A percentile compares a stretch with the other conserved stretches of the same genome.
Conservation (phyloP, 2,797 vertebrate species). For the Galagoides demidoff region DNA sequence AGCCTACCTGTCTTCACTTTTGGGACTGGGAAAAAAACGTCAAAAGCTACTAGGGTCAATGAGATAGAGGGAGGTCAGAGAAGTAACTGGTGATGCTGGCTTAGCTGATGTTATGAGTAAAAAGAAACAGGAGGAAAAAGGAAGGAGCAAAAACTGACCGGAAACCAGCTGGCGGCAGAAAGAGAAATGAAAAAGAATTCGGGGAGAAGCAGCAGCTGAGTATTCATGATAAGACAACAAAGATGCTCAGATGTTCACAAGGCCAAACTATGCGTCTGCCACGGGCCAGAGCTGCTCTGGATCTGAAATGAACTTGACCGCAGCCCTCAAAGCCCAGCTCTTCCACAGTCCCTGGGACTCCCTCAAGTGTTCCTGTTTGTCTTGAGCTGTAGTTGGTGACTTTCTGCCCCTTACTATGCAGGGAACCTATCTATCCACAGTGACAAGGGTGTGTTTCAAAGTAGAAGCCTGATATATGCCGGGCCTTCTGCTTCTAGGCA, state of each 20-base stretch:
- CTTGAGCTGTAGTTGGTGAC: neutral
- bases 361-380: neutral
- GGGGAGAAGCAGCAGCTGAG: neutral
- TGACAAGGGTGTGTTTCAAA: neutral
- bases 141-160: neutral
- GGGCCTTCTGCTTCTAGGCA: neutral
- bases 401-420: neutral
- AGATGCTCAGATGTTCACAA: rapidly evolving
- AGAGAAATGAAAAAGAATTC: neutral
- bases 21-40: neutral
- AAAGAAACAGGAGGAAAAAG: neutral
- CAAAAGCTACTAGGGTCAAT: neutral
- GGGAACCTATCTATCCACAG: neutral
- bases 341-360: neutral
- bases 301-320: neutral
- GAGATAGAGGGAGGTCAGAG: neutral
- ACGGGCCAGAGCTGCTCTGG: neutral
- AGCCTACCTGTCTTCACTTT: neutral
- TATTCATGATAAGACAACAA: neutral
- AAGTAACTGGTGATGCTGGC: neutral
- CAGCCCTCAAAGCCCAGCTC: neutral
- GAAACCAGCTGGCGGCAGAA: neutral
- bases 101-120: neutral
- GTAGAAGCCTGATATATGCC: neutral
- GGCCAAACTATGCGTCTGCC: neutral